A percentile compares a stretch with the other conserved stretches of the same genome.
Conservation (phyloP, 2,113 vertebrate genomes). For the Calyptommatus sinebrachiatus region DNA sequence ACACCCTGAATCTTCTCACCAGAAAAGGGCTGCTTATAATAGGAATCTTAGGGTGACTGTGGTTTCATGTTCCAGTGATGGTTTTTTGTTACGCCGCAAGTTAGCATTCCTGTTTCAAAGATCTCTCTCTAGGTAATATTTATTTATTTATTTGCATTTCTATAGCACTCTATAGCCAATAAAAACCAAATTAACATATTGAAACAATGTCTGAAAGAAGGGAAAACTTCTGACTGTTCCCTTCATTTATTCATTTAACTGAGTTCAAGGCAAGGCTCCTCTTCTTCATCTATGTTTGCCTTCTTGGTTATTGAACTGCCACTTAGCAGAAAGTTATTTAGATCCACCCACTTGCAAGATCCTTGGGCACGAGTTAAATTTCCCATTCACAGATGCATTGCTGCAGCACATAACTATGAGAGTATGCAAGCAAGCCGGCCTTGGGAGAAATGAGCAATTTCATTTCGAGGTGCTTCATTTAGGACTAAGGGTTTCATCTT, state of each 20-base stretch:
- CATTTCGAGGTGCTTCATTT: background rate
- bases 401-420: background rate
- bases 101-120: no score
- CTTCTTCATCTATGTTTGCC: background rate
- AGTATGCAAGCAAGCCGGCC: background rate
- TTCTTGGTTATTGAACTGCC: background rate
- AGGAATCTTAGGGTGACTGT: no score
- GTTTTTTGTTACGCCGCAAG: no score
- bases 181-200: no score
- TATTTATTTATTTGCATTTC: background rate
- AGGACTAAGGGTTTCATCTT: background rate
- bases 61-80: no score
- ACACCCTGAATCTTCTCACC: no score
- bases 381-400: background rate
- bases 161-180: no score
- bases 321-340: no score
- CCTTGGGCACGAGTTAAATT: background rate
- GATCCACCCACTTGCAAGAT: background rate
- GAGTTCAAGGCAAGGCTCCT: background rate
- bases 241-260: background rate
- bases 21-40: no score
- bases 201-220: no score
- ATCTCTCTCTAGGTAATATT: no score
- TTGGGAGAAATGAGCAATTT: background rate
- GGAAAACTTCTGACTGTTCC: no score